These are phyloP conservation scores for Catharus bicknelli DNA, from an alignment of 2,113 vertebrate genomes.

Conservation along the genomic window DNA sequence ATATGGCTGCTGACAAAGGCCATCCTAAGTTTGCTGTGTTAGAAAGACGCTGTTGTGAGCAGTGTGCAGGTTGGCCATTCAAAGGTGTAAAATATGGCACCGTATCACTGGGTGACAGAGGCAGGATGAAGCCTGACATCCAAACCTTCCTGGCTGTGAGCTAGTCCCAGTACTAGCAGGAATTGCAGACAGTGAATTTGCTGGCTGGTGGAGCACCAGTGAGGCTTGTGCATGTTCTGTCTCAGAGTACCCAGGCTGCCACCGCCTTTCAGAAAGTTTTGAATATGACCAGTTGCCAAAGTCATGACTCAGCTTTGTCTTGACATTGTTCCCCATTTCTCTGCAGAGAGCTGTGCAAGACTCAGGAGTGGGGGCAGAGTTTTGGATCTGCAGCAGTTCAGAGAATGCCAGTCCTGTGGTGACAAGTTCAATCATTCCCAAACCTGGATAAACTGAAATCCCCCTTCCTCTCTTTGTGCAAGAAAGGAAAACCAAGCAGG, in stretches of 20 bases:
- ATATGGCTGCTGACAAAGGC: not conserved
- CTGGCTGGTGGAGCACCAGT: not conserved
- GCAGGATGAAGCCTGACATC: not conserved
- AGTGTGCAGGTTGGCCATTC: not conserved
- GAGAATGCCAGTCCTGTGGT: not conserved
- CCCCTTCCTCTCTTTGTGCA: not conserved
- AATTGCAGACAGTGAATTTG: fast-evolving
- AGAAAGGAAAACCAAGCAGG: not conserved
- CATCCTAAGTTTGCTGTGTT: not conserved
- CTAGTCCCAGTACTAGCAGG: not conserved
- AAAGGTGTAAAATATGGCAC: not conserved
- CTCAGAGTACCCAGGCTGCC: not conserved
- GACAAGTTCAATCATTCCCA: fast-evolving
- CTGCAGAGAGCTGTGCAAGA: not conserved
- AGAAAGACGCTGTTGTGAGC: not conserved
- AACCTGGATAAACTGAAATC: not conserved
- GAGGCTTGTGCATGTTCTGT: not conserved
- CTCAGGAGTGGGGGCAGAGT: not conserved
- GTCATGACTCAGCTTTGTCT: not conserved
- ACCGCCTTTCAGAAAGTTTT: not conserved
- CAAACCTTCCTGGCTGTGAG: not conserved
- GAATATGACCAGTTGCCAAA: not conserved
- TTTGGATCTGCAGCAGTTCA: not conserved
- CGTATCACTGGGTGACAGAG: not conserved
- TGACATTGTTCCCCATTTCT: not conserved